Base-by-base conservation (phyloP, 2,888 invertebrate genomes). In the Gari tellinella region DNA sequence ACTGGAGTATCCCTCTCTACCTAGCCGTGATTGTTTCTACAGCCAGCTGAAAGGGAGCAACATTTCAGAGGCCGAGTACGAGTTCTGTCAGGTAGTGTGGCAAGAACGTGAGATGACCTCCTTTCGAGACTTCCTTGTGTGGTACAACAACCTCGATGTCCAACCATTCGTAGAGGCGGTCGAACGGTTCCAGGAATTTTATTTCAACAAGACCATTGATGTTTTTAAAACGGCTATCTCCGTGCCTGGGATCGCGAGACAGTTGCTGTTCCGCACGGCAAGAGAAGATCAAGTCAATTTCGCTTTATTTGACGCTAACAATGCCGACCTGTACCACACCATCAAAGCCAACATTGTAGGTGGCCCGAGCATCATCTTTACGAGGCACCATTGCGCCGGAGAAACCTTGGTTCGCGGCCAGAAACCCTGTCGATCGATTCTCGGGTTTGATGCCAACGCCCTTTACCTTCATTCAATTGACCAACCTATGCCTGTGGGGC, bases 211-310 rank as follows among this genome's bases (percentile, higher is more conserved):
- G 55, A 55, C 52, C 1, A 67, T 77, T 21, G 73, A 81, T 37
- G 46, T 79, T 17, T 73, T 81, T 25, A 76, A 76, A 60, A 62
- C 37, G 21, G 58, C 69, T 7, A 67, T 80, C 17, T 52, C 56
- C 12, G 72, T 81, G 12, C 82, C 80, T 3, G 80, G 80, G 41
- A 49, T 77, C 17, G 78, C 77, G 7, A 48, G 78, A 21, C 61
- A 65, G 15, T 46, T 80, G 38, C 62, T 81, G 17, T 76, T 72
- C 21, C 26, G 48, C 15, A 21, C 60, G 46, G 60, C 60, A 5
- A 49, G 31, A 60, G 48, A 60, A 5, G 21, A 37, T 7, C 56
- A 51, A 15, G 65, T 55, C 1, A 25, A 31, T 5, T 72, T 72
- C 56, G 45, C 72, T 3, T 31, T 72, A 4, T 38, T 60, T 8